Base-by-base conservation (phyloP, 2,888 invertebrate genomes). In the Andrena bucephala region DNA sequence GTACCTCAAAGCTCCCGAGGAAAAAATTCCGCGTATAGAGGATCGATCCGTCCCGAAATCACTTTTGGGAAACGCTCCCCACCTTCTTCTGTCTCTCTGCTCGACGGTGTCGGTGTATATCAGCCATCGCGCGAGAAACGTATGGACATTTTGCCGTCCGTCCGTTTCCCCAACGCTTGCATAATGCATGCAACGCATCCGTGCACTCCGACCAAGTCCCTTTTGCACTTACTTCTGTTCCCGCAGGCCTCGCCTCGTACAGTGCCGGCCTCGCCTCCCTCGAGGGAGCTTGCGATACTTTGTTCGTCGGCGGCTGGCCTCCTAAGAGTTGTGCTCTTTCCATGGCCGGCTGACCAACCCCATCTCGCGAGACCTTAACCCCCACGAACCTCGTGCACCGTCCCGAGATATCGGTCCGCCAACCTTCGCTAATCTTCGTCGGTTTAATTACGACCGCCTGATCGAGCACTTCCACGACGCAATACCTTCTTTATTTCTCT, bases 151-250 rank as follows among this genome's bases (percentile, higher is more conserved):
- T 80, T 68, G 71, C 24, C 80, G 83, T 89, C 77, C 84, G 83
- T 86, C 85, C 83, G 83, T 87, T 89, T 88, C 83, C 80, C 72
- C 52, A 8, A 66, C 77, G 85, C 89, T 83, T 89, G 86, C 85
- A 89, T 90, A 89, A 90, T 89, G 86, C 87, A 87, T 84, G 67
- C 42, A 67, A 48, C 52, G 82, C 72, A 69, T 63, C 77, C 77
- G 60, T 79, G 85, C 76, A 65, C 85, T 87, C 76, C 10, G 65
- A 65, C 36, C 48, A 84, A 85, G 79, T 77, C 80, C 75, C 88
- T 74, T 88, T 77, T 84, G 88, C 81, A 86, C 88, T 88, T 88
- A 88, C 79, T 72, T 81, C 77, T 52, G 36, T 62, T 66, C 57
- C 59, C 36, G 50, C 42, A 68, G 36, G 42, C 57, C 69, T 68